Evolutionary conservation across 2,113 vertebrate species (phyloP).

Genomic region (Pontoporia blainvillei): DNA sequence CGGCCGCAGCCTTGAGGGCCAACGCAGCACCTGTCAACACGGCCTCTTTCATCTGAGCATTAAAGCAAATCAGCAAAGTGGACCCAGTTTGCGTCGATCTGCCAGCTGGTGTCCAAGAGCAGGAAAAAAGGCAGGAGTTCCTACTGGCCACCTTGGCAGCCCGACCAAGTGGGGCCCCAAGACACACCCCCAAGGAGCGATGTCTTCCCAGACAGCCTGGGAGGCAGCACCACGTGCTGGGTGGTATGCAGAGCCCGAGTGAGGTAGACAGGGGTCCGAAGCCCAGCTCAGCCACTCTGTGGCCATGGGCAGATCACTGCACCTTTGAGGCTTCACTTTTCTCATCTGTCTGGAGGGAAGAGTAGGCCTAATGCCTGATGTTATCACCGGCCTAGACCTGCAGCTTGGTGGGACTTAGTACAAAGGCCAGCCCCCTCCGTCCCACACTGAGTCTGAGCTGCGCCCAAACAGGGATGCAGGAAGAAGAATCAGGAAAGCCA

Average conservation of each 20-base stretch:
- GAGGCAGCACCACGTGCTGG: background rate
- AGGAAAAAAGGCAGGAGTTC: background rate
- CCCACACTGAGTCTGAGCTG: accelerated
- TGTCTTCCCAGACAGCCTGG: background rate
- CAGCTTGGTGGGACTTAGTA: background rate
- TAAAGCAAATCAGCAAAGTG: background rate
- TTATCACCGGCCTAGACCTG: background rate
- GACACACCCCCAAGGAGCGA: accelerated
- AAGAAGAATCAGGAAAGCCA: background rate
- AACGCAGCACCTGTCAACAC: accelerated
- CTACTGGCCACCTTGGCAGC: background rate
- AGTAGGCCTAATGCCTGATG: no score
- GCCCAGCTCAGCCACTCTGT: background rate
- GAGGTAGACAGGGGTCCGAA: background rate
- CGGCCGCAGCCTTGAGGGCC: background rate
- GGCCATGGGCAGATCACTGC: no score
- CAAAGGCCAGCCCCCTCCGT: background rate
- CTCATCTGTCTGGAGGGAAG: background rate
- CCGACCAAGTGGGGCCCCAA: background rate
- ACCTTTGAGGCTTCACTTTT: background rate
- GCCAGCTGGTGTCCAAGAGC: background rate
- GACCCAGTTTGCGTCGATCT: background rate
- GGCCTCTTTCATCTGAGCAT: background rate
- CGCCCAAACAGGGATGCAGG: background rate
- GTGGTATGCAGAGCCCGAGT: accelerated